Evolutionary conservation across 2,888 invertebrate genomes (phyloP), one percentile per base, ranked within the genome.

Genomic region (Pheosia gnoma): DNA sequence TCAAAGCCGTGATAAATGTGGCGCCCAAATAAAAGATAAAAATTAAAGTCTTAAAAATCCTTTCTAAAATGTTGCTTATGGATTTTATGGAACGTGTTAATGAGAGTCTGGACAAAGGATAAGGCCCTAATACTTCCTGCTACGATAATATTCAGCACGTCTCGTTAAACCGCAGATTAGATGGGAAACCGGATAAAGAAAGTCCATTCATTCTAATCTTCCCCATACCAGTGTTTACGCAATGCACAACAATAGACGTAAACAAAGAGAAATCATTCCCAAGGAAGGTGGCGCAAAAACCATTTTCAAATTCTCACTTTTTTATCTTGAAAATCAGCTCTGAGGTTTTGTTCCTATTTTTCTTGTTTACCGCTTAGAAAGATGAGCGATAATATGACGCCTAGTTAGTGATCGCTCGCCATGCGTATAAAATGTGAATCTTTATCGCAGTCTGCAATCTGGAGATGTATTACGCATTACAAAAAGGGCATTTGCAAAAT

Each of bases 41-140:
- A n/a, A n/a, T n/a, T n/a, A 37, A 37, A 37, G 1, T 25, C 25
- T 25, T 25, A 77, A 84, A 83, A 84, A 79, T 71, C 72, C 58
- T 68, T 60, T 58, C 63, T 56, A 54, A 58, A 74, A 67, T 67
- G 63, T 66, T 70, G 69, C 69, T 66, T 70, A 63, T 63, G 53
- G 62, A 63, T 58, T 59, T 62, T 68, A 65, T 72, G 71, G 71
- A 72, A 76, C 68, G 73, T 75, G 75, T 71, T 82, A 78, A 79
- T 80, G 75, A 78, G 79, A 73, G 70, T 66, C 71, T 72, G 70
- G 72, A 75, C 76, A 75, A 80, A 75, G 76, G 67, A 77, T 70
- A 68, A 68, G 69, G 61, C 72, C 72, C 68, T 80, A 79, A 80
- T 75, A 79, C 78, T 82, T 86, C 85, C 84, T 83, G 71, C 70